Conservation (phyloP, 2,797 vertebrate genomes). For the Jordanella pulchra region DNA sequence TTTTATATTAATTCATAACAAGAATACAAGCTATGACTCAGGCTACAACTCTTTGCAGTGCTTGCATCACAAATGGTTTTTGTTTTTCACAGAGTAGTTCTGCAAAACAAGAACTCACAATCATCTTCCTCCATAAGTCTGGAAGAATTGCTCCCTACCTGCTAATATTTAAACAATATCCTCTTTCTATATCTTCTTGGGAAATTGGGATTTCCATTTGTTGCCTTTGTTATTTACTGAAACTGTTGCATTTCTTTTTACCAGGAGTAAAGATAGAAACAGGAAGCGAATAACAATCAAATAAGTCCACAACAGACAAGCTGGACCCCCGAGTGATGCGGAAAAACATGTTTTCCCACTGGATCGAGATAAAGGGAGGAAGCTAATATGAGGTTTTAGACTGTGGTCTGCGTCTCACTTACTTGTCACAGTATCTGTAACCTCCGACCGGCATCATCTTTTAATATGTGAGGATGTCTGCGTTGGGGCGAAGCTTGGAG, state of each 20-base stretch:
- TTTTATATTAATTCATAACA: neutral
- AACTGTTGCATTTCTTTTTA: constrained; percentile 19
- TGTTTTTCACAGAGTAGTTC: neutral
- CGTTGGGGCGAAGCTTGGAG: constrained; percentile 17
- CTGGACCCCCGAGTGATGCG: constrained; percentile 50
- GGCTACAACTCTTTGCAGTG: neutral
- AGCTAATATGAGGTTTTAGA: constrained; percentile 51
- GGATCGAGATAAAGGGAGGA: constrained; percentile 48
- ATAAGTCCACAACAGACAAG: constrained; percentile 34
- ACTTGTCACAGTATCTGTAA: constrained; percentile 78
- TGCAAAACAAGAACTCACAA: neutral
- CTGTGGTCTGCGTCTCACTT: constrained; percentile 55
- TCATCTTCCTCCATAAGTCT: neutral
- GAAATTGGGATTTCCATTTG: constrained; percentile 7
- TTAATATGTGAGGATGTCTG: constrained; percentile 78
- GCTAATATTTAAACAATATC: neutral
- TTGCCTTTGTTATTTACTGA: neutral
- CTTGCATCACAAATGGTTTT: neutral
- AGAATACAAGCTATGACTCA: neutral
- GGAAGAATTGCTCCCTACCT: neutral
- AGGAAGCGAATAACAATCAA: constrained; percentile 7
- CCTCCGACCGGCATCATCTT: constrained; percentile 82
- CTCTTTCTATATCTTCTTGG: neutral
- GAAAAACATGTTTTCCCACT: constrained; percentile 38
- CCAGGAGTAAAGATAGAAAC: constrained; percentile 4